Evolutionary conservation across 2,888 invertebrate species (phyloP).

Genomic region (Nomada ferruginata): DNA sequence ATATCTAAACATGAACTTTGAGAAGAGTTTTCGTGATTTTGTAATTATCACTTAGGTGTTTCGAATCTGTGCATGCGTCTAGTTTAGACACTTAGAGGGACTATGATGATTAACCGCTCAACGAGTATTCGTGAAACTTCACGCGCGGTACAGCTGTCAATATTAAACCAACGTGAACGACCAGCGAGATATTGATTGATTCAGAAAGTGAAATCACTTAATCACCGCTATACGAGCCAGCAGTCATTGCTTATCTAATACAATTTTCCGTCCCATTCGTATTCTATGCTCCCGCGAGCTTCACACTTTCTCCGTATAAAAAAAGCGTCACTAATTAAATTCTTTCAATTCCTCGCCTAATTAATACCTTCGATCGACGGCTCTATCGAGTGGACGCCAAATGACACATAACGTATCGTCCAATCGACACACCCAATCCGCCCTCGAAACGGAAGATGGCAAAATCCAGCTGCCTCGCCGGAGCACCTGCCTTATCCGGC

Average conservation of each 20-base stretch:
- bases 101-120: too few relatives aligned
- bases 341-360: slow-evolving; percentile 4
- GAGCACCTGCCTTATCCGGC: slow-evolving; percentile 50
- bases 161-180: slow-evolving; percentile 16
- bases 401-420: slow-evolving; percentile 26
- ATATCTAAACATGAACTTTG: too few relatives aligned
- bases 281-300: slow-evolving; percentile 24
- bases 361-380: too few relatives aligned
- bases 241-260: background rate
- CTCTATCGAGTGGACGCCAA: slow-evolving; percentile 4
- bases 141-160: background rate
- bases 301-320: too few relatives aligned
- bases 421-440: slow-evolving; percentile 34
- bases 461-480: slow-evolving; percentile 48
- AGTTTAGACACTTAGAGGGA: too few relatives aligned
- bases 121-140: too few relatives aligned
- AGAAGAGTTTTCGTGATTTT: too few relatives aligned
- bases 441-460: slow-evolving; percentile 30
- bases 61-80: too few relatives aligned
- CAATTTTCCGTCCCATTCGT: slow-evolving; percentile 24
- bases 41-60: too few relatives aligned
- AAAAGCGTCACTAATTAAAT: too few relatives aligned
- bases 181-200: background rate
- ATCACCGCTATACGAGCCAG: background rate
- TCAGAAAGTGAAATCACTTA: slow-evolving; percentile 9